Conservation (phyloP, 2,113 vertebrate species). For the Amblyopsis rosae region DNA sequence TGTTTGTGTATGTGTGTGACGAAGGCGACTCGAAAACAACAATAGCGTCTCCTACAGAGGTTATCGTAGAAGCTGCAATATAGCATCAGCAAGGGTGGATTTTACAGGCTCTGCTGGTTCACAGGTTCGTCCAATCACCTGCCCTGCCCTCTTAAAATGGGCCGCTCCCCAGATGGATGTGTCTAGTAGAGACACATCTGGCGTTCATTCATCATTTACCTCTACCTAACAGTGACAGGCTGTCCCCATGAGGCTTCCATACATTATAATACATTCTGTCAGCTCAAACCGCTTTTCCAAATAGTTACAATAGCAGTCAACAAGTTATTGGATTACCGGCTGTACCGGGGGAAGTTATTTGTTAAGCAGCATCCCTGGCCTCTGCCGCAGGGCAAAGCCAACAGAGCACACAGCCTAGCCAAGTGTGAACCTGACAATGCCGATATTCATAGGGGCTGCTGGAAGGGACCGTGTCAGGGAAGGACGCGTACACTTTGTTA, state of each 20-base stretch:
- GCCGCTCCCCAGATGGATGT: too few species aligned
- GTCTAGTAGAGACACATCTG: too few species aligned
- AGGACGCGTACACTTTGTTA: conserved; percentile 35
- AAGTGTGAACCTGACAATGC: conserved; percentile 32
- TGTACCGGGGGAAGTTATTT: conserved; percentile 6
- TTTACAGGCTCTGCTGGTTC: too few species aligned
- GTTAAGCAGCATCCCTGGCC: conserved; percentile 44
- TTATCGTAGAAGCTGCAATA: too few species aligned
- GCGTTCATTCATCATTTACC: too few species aligned
- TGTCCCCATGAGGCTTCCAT: conserved; percentile 2
- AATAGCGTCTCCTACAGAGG: too few species aligned
- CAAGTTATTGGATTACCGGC: conserved; percentile 21
- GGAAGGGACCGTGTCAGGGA: conserved; percentile 21
- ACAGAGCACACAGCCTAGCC: conserved; percentile 33
- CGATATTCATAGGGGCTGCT: conserved; percentile 21
- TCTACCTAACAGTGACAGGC: background rate
- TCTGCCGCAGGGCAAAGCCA: conserved; percentile 33
- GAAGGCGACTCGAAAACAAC: too few species aligned
- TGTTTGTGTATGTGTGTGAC: too few species aligned
- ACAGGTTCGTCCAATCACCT: too few species aligned
- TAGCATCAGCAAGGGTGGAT: too few species aligned
- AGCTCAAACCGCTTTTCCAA: conserved; percentile 14
- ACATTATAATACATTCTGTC: background rate
- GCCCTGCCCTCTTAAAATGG: too few species aligned
- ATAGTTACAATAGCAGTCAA: conserved; percentile 7